A percentile compares a stretch with the other conserved stretches of the same genome.
These are phyloP conservation scores for Chelon labrosus DNA, from an alignment of 2,797 vertebrate species.

Conservation along the genomic window DNA sequence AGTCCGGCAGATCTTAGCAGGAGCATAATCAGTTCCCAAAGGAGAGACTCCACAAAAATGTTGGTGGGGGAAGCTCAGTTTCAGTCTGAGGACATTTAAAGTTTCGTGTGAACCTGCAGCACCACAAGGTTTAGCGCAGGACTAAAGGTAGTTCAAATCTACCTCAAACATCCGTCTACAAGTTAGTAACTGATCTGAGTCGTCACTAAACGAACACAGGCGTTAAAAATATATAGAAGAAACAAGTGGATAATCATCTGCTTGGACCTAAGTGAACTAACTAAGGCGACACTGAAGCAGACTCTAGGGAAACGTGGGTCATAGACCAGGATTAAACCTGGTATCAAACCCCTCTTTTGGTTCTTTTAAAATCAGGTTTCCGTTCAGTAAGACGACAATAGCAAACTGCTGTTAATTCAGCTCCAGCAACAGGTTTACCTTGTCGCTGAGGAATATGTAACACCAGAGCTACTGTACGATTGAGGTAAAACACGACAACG, in stretches of 20 bases:
- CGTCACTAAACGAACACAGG: not conserved
- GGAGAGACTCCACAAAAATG: no score
- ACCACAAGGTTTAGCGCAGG: not conserved
- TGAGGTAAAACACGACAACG: constrained; percentile 47
- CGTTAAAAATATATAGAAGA: not conserved
- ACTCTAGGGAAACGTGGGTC: not conserved
- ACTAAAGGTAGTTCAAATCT: not conserved
- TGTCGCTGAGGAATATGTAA: constrained; percentile 1
- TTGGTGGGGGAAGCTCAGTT: no score
- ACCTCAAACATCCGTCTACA: not conserved
- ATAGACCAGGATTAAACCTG: constrained; percentile 4
- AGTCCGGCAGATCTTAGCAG: no score
- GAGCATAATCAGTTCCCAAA: no score
- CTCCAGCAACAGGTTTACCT: constrained; percentile 19
- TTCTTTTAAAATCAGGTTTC: constrained; percentile 37
- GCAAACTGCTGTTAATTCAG: constrained; percentile 17
- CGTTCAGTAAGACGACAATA: constrained; percentile 57
- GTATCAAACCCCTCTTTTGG: constrained; percentile 24
- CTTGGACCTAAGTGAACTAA: not conserved
- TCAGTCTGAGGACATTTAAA: no score
- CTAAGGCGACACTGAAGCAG: not conserved
- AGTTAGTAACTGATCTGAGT: not conserved
- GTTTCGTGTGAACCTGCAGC: not conserved
- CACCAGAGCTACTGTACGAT: constrained; percentile 32
- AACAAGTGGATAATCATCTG: not conserved